Evolutionary conservation across 2,888 invertebrate species (phyloP).

Genomic region (Danaus chrysippus): DNA sequence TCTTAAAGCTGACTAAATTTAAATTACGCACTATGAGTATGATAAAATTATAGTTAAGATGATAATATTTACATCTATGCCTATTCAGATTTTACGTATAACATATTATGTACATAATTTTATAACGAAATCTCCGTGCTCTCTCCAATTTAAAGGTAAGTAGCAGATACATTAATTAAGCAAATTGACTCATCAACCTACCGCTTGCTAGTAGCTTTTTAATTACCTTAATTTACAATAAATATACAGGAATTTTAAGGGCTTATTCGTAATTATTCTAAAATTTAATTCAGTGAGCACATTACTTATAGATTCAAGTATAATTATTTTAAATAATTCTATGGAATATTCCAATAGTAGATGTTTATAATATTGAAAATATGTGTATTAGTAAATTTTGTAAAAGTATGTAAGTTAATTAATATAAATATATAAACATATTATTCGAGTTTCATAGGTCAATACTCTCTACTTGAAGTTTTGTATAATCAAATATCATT

Average conservation of each 20-base stretch:
- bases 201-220: slow-evolving; percentile 25
- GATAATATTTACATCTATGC: neutral
- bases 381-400: too few relatives aligned
- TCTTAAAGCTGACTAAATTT: neutral
- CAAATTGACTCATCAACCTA: slow-evolving; percentile 28
- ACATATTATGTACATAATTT: neutral
- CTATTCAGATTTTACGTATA: neutral
- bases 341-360: too few relatives aligned
- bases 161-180: slow-evolving; percentile 30
- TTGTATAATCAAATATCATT: too few relatives aligned
- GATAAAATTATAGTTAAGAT: neutral
- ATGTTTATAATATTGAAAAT: too few relatives aligned
- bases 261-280: slow-evolving; percentile 8
- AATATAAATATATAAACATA: too few relatives aligned
- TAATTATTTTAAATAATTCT: too few relatives aligned
- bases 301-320: too few relatives aligned
- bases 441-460: too few relatives aligned
- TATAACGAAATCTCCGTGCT: neutral
- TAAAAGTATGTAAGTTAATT: too few relatives aligned
- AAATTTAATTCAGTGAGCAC: too few relatives aligned
- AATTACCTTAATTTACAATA: slow-evolving; percentile 26
- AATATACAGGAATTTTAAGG: slow-evolving; percentile 18
- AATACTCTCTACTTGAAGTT: too few relatives aligned
- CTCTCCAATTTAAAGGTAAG: slow-evolving; percentile 22
- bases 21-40: neutral